phyloP scores from a whole-genome alignment of 2,113 vertebrate species.

The Sitta europaea region DNA sequence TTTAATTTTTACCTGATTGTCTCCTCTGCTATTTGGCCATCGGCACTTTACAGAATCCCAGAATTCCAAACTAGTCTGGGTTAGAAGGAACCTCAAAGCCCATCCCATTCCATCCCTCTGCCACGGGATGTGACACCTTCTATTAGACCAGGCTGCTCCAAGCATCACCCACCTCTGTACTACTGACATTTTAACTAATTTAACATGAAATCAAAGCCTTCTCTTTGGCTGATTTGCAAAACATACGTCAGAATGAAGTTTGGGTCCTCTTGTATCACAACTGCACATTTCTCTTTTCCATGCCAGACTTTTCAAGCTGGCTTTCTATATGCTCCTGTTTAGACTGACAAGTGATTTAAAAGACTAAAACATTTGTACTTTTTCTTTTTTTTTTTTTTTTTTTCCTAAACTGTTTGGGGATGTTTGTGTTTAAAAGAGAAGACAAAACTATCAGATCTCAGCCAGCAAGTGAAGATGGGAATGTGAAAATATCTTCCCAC shows the following conservation, averaged over 20 bases:
- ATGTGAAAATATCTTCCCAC: background rate
- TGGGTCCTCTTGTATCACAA: background rate
- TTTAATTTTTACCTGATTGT: background rate
- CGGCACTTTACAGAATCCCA: background rate
- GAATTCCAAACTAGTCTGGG: background rate
- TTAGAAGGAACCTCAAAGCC: background rate
- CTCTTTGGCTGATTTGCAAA: background rate
- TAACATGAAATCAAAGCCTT: background rate
- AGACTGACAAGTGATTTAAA: background rate
- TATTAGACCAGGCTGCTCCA: background rate
- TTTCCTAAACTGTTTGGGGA: background rate
- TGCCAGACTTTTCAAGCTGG: background rate
- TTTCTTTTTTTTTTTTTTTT: accelerated
- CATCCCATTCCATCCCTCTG: background rate
- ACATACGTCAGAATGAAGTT: background rate
- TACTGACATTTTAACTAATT: background rate
- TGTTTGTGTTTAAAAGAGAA: background rate
- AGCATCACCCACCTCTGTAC: background rate
- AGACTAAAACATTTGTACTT: background rate
- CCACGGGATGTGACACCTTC: background rate
- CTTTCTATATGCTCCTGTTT: background rate
- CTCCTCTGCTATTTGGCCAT: background rate
- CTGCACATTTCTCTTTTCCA: background rate
- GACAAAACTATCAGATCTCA: background rate
- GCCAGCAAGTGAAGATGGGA: background rate